Conservation (phyloP, 2,888 invertebrate species). For the Lypha dubia region DNA sequence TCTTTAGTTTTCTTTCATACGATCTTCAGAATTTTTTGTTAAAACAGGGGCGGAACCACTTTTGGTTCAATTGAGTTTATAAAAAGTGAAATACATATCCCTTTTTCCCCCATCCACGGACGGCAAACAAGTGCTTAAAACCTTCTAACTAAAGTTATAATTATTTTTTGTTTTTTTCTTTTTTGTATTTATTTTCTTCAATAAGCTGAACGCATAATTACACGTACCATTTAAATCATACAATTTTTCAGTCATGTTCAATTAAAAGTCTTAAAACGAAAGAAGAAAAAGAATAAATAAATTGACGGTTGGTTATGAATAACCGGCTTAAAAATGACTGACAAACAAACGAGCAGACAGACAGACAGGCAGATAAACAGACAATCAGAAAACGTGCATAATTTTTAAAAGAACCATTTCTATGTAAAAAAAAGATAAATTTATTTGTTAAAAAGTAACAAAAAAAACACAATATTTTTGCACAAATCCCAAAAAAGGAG, state of each 20-base stretch:
- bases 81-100: no score
- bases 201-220: constrained; percentile 59
- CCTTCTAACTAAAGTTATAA: constrained; percentile 28
- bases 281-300: not conserved
- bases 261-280: constrained; percentile 1
- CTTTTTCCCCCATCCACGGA: no score
- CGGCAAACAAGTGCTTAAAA: no score
- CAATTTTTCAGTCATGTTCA: not conserved
- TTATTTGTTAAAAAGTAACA: constrained; percentile 1
- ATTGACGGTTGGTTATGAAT: constrained; percentile 41
- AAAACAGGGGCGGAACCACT: no score
- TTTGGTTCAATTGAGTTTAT: no score
- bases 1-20: not conserved
- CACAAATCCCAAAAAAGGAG: constrained; percentile 22
- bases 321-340: constrained; percentile 12
- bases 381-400: constrained; percentile 33
- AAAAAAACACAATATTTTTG: constrained; percentile 13
- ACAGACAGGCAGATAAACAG: constrained; percentile 9
- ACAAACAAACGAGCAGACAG: constrained; percentile 1
- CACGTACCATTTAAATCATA: constrained; percentile 59
- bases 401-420: constrained; percentile 28
- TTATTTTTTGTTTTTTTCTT: constrained; percentile 20
- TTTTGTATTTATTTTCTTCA: constrained; percentile 8
- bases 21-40: not conserved
- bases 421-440: not conserved